Base-by-base conservation (phyloP, 2,797 vertebrate genomes). In the Urocyon cinereoargenteus region DNA sequence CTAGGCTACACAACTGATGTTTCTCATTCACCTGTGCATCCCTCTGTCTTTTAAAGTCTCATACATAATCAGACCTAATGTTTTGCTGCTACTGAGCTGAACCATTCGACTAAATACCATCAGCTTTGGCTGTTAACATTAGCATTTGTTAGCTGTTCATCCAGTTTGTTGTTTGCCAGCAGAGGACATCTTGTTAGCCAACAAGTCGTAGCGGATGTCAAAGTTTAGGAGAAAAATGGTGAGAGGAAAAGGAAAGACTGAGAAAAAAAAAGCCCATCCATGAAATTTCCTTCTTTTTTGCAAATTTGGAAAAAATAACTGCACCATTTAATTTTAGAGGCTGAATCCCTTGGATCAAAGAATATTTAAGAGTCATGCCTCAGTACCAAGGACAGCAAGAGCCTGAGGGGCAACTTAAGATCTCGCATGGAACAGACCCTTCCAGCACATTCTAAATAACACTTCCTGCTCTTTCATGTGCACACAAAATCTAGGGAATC, bases 121-220 rank as follows among this genome's bases (percentile, higher is more conserved):
- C 21, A 64, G 68, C 57, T 40, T 14, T 70, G 45, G 79, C 59
- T 89, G 88, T 92, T 93, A 86, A 89, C 49, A 19, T 61, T 57
- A 88, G 51, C 57, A 57, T 92, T 45, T 84, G 64, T 91, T 94
- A 94, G 66, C 70, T 62, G 31, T 70, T 91, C 14, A 83, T 83
- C 94, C 34, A 53, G 64, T 95, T 90, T 73, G 68, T 86, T 70
- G 70, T 36, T 51, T 57, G 84, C 21, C 53, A 94, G 88, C 77
- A 85, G 85, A 95, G 55, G 28, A 91, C 36, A 78, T 93, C 79
- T 64, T 86, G 45, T 84, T 77, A 91, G 51, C 68, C 62, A 94
- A 86, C 15, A 86, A 93, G n/a, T 34, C 70, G 83, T 15, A 92
- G 90, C 86, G 68, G 93, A 87, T 85, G 75, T 84, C 70, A 91